phyloP scores from a whole-genome alignment of 2,797 vertebrate genomes.

The Galaxias olidus region DNA sequence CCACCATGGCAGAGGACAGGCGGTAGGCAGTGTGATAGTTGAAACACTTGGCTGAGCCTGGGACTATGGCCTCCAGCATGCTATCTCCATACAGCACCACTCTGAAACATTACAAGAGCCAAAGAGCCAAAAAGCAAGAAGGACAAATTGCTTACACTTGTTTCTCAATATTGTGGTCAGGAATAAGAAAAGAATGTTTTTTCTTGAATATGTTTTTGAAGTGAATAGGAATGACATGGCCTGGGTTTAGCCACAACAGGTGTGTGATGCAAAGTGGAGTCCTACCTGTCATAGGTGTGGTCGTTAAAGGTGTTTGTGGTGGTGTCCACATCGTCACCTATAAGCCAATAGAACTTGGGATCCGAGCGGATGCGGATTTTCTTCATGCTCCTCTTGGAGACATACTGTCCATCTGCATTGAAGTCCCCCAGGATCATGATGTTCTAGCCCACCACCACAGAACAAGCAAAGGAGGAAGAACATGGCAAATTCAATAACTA shows the following conservation, averaged over 20 bases:
- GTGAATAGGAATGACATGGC: background rate
- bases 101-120: conserved; percentile 34
- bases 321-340: conserved; percentile 62
- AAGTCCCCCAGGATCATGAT: conserved; percentile 71
- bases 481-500: background rate
- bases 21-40: conserved; percentile 66
- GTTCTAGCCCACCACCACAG: conserved; percentile 42
- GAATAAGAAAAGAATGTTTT: background rate
- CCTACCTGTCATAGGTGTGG: conserved; percentile 68
- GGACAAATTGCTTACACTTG: background rate
- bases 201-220: background rate
- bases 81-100: conserved; percentile 69
- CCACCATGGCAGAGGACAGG: conserved; percentile 57
- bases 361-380: conserved; percentile 50
- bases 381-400: conserved; percentile 51
- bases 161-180: background rate
- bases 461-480: background rate
- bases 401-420: conserved; percentile 65
- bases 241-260: background rate
- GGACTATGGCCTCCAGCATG: conserved; percentile 48
- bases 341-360: conserved; percentile 61
- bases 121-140: background rate
- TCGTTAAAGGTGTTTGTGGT: conserved; percentile 47
- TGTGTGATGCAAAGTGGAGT: background rate
- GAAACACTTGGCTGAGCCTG: conserved; percentile 65